Evolutionary conservation across 2,888 invertebrate species (phyloP).

Genomic region (Bombylius major): DNA sequence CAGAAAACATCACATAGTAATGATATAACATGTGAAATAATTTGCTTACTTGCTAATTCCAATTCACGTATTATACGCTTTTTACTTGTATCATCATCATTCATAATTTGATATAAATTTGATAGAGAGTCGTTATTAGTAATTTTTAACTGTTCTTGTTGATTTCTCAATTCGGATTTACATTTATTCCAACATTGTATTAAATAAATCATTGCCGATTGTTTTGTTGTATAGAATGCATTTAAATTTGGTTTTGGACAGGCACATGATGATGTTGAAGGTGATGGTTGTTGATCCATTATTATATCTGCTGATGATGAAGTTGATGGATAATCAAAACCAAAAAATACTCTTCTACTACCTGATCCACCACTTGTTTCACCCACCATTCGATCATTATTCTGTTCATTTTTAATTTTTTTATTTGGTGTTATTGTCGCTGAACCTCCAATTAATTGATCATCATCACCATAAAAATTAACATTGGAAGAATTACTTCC

Average conservation of each 20-base stretch:
- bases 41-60: constrained; percentile 22
- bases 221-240: constrained; percentile 21
- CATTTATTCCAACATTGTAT: constrained; percentile 28
- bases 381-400: neutral
- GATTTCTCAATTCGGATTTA: constrained; percentile 13
- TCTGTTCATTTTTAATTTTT: constrained; percentile 18
- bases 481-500: constrained; percentile 16
- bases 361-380: neutral
- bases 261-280: neutral
- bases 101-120: neutral
- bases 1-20: constrained; percentile 33
- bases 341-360: too few species aligned
- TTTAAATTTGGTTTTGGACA: constrained; percentile 19
- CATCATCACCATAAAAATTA: constrained; percentile 34
- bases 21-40: constrained; percentile 46
- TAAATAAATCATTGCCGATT: constrained; percentile 28
- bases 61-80: constrained; percentile 3
- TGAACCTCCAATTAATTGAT: constrained; percentile 17
- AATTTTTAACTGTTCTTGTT: neutral
- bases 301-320: neutral
- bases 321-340: neutral
- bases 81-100: neutral
- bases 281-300: neutral
- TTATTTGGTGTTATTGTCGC: constrained; percentile 17
- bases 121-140: neutral